Conservation (phyloP, 1,140 invertebrate genomes). For the Hylaeus anthracinus region DNA sequence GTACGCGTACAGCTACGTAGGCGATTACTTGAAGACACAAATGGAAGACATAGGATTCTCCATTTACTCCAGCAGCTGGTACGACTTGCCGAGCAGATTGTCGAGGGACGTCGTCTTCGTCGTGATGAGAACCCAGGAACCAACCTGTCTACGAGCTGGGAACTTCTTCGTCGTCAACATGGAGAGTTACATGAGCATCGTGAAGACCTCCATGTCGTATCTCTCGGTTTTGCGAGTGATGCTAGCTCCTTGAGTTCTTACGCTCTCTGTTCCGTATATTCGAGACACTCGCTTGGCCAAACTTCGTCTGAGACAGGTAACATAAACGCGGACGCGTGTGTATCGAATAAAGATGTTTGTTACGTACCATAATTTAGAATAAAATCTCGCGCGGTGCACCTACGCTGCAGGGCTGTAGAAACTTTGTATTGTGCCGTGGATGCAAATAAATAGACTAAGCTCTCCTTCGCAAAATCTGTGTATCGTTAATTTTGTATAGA, state of each 20-base stretch:
- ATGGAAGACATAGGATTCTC: conserved; percentile 41
- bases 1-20: conserved; percentile 42
- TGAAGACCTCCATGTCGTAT: conserved; percentile 57
- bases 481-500: too few species aligned
- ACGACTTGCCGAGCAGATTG: conserved; percentile 19
- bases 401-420: too few species aligned
- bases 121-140: conserved; percentile 31
- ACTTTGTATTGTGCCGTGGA: too few species aligned
- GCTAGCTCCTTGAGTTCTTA: conserved; percentile 25
- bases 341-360: too few species aligned
- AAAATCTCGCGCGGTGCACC: too few species aligned
- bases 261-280: too few species aligned
- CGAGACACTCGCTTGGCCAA: too few species aligned
- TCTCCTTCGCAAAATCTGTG: too few species aligned
- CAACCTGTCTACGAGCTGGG: conserved; percentile 30
- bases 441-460: too few species aligned
- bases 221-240: conserved; percentile 53
- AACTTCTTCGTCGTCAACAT: conserved; percentile 43
- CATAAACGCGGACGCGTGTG: too few species aligned
- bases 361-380: too few species aligned
- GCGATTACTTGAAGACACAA: conserved; percentile 46
- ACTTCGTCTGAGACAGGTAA: too few species aligned
- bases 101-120: conserved; percentile 31
- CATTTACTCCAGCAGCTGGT: conserved; percentile 39
- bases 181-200: conserved; percentile 51